Evolutionary conservation across 2,888 invertebrate species (phyloP).

Genomic region (Philhelius pedissequus): DNA sequence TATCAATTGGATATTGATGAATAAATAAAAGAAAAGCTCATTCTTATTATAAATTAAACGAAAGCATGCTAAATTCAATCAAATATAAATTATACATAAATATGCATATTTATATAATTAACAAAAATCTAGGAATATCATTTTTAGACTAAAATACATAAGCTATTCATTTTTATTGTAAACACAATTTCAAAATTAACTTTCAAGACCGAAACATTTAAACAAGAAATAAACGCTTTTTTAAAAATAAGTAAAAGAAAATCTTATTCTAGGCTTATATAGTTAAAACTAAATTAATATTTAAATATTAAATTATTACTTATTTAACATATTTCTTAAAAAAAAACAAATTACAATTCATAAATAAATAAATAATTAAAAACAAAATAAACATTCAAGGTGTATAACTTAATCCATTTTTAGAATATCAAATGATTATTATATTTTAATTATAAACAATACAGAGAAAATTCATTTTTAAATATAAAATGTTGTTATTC

Average conservation of each 20-base stretch:
- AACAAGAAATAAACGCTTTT: constrained; percentile 47
- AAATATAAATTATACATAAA: background rate
- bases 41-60: constrained; percentile 17
- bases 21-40: background rate
- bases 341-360: background rate
- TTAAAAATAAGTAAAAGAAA: constrained; percentile 26
- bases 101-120: constrained; percentile 27
- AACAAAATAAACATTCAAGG: background rate
- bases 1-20: constrained; percentile 27
- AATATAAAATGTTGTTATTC: constrained; percentile 47
- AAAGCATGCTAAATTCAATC: constrained; percentile 66
- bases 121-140: constrained; percentile 36
- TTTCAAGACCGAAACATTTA: constrained; percentile 24
- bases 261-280: constrained; percentile 56
- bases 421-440: constrained; percentile 58
- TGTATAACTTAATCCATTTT: constrained; percentile 52
- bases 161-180: constrained; percentile 46
- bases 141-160: constrained; percentile 37
- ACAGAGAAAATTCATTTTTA: constrained; percentile 27
- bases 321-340: constrained; percentile 51
- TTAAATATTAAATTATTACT: constrained; percentile 30
- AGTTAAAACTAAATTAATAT: constrained; percentile 21
- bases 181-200: constrained; percentile 56
- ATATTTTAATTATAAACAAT: background rate
- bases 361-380: constrained; percentile 17